Conservation (phyloP, 2,888 invertebrate species). For the Alentia gelatinosa region DNA sequence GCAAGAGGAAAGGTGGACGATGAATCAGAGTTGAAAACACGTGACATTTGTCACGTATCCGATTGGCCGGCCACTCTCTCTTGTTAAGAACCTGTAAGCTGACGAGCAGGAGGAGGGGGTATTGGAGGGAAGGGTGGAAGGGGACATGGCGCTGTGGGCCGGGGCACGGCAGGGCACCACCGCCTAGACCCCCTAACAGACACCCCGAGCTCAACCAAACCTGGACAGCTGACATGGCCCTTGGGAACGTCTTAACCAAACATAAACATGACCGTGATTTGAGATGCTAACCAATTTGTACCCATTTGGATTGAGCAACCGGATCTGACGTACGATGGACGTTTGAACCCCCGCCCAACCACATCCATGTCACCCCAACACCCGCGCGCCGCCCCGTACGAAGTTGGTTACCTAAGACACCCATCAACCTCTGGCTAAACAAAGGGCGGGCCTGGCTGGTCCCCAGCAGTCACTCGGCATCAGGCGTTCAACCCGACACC, state of each 20-base stretch:
- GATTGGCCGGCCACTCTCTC: background rate
- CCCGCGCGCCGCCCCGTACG: background rate
- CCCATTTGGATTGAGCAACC: conserved; percentile 30
- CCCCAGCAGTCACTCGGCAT: background rate
- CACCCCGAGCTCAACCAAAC: background rate
- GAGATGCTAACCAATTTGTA: conserved; percentile 52
- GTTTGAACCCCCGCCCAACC: background rate
- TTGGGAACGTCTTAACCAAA: conserved; percentile 39
- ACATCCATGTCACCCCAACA: background rate
- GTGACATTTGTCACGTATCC: background rate
- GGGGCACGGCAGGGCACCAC: background rate
- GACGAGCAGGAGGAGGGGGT: background rate
- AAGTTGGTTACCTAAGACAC: conserved; percentile 6
- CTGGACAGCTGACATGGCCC: background rate
- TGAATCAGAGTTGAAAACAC: too few relatives aligned
- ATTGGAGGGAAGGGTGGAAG: too few relatives aligned
- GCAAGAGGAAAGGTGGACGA: too few relatives aligned
- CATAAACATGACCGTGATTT: conserved; percentile 40
- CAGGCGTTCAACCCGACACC: background rate
- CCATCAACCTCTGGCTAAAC: conserved; percentile 3
- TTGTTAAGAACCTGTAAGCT: background rate
- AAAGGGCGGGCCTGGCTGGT: background rate
- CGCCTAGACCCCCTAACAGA: background rate
- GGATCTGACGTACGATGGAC: background rate
- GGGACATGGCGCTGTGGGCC: too few relatives aligned